phyloP scores from a whole-genome alignment of 2,797 vertebrate species.

The Poecile montanus region DNA sequence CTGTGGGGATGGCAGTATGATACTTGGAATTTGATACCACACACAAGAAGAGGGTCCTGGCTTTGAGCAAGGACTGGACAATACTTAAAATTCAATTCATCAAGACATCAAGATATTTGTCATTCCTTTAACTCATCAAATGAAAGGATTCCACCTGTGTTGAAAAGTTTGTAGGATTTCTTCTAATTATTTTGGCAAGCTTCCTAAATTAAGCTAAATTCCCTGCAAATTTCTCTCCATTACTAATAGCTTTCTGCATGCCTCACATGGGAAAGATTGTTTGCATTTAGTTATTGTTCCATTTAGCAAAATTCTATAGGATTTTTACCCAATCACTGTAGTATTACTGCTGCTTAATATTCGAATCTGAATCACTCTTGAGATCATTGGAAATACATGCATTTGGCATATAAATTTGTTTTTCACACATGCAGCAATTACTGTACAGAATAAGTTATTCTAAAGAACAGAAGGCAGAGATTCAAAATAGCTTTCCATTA shows the following conservation, averaged over 20 bases:
- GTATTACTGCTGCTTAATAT: neutral
- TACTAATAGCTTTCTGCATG: neutral
- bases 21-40: neutral
- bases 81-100: neutral
- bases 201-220: conserved; percentile 55
- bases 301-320: neutral
- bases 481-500: neutral
- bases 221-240: neutral
- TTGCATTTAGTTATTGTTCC: neutral
- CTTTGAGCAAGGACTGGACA: neutral
- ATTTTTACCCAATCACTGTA: neutral
- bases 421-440: conserved; percentile 15
- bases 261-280: conserved; percentile 19
- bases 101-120: neutral
- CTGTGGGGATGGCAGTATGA: neutral
- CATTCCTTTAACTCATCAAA: conserved; percentile 37
- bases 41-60: neutral
- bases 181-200: conserved; percentile 43
- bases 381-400: neutral
- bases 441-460: neutral
- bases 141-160: neutral
- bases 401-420: conserved; percentile 34
- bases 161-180: conserved; percentile 6
- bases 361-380: neutral
- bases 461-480: neutral